Conservation (phyloP, 2,888 invertebrate species). For the Melieria omissa region DNA sequence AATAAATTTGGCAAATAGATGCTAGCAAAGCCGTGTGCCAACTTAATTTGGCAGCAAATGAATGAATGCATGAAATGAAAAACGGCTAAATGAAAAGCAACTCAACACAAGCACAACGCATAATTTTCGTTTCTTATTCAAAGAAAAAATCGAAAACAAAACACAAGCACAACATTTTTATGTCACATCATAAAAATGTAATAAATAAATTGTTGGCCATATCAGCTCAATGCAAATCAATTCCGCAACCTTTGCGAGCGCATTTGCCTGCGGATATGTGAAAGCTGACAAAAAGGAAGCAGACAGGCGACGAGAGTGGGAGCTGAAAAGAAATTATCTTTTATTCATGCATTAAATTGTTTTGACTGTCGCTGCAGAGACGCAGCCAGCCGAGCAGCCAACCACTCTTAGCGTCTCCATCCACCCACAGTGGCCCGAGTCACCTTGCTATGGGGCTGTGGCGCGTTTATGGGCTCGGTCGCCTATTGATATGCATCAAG, state of each 20-base stretch:
- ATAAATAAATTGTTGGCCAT: slow-evolving; percentile 33
- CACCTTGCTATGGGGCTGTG: slow-evolving; percentile 3
- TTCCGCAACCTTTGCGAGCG: slow-evolving; percentile 1
- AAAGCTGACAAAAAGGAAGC: slow-evolving; percentile 11
- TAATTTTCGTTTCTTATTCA: neutral
- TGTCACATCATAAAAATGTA: slow-evolving; percentile 43
- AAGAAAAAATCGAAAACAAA: neutral
- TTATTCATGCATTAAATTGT: slow-evolving; percentile 67
- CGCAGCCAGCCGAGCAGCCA: neutral
- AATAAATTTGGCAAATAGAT: slow-evolving; percentile 38
- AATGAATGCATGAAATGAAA: too few relatives aligned
- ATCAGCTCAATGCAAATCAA: neutral
- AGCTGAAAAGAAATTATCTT: slow-evolving; percentile 57
- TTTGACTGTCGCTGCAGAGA: slow-evolving; percentile 54
- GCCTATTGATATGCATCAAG: slow-evolving; percentile 24
- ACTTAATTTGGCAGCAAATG: too few relatives aligned
- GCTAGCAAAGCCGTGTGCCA: too few relatives aligned
- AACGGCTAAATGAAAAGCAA: too few relatives aligned
- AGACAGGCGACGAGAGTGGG: neutral
- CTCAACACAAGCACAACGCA: too few relatives aligned
- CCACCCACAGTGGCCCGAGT: neutral
- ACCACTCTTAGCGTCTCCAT: neutral
- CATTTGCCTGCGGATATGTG: neutral
- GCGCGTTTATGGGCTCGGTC: slow-evolving; percentile 10
- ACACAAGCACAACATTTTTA: slow-evolving; percentile 30